These are phyloP conservation scores for Thysanoteuthis rhombus DNA, from an alignment of 2,888 invertebrate genomes.

Conservation along the genomic window DNA sequence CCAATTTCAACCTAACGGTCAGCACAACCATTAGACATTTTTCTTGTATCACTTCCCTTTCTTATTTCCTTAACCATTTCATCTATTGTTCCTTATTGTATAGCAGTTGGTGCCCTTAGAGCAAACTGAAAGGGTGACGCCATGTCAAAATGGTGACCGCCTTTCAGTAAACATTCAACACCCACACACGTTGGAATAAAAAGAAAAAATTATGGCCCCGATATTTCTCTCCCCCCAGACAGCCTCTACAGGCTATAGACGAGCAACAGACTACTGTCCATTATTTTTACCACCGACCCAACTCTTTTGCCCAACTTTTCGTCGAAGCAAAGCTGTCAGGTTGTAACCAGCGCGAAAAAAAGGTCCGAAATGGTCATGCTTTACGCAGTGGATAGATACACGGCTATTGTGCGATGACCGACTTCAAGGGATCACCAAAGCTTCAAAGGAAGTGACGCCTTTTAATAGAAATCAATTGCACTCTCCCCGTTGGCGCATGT, in stretches of 20 bases:
- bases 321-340: not conserved
- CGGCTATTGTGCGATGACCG: not conserved
- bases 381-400: not conserved
- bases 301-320: not conserved
- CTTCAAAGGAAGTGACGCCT: conserved; percentile 12
- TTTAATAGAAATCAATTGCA: conserved; percentile 12
- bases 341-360: not conserved
- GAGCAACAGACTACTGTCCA: not conserved
- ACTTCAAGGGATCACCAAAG: not conserved
- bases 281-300: not conserved
- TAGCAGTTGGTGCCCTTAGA: not conserved
- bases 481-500: not conserved
- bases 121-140: not conserved
- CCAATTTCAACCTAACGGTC: not conserved
- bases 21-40: not conserved
- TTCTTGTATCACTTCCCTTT: not conserved
- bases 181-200: not conserved
- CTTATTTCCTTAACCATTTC: not conserved
- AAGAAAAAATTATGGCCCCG: not conserved
- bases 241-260: not conserved
- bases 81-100: not conserved
- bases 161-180: not conserved
- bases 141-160: not conserved
- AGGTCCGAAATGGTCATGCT: not conserved
- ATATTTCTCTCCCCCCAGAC: not conserved